Conservation (phyloP, 2,888 invertebrate species). For the Phorcus lineatus region DNA sequence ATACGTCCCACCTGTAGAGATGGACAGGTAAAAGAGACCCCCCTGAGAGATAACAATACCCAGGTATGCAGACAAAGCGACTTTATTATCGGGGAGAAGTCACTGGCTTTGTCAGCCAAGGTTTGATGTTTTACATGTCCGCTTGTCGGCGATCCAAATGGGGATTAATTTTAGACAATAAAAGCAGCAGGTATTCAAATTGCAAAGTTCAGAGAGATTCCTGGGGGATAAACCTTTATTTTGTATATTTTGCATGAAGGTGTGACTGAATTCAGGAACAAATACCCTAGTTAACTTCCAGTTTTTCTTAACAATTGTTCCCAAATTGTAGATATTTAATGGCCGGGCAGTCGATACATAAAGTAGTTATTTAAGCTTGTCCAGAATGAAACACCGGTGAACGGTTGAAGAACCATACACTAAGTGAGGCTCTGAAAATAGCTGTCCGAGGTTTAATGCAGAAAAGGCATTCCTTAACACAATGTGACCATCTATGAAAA, state of each 20-base stretch:
- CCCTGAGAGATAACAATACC: conserved; percentile 3
- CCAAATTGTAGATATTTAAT: too few species aligned
- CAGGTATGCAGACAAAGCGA: background rate
- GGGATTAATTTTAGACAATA: conserved; percentile 3
- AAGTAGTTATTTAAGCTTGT: too few species aligned
- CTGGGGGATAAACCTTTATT: too few species aligned
- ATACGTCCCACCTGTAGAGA: conserved; percentile 6
- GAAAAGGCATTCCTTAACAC: too few species aligned
- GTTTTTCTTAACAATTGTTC: background rate
- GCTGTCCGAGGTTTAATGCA: too few species aligned
- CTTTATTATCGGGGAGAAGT: conserved; percentile 3
- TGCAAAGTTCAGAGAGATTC: background rate
- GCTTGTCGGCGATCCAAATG: background rate
- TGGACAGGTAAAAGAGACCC: conserved; percentile 11
- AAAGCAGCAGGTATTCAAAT: background rate
- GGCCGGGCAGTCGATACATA: too few species aligned
- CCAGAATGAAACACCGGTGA: too few species aligned
- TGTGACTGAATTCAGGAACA: background rate
- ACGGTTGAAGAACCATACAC: too few species aligned
- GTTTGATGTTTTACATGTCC: conserved; percentile 16
- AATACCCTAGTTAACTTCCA: background rate
- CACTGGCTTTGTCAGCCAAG: background rate
- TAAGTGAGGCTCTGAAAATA: too few species aligned
- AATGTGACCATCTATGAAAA: too few species aligned
- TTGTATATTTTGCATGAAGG: background rate